Evolutionary conservation across 2,113 vertebrate genomes (phyloP).

Genomic region (Menidia beryllina): DNA sequence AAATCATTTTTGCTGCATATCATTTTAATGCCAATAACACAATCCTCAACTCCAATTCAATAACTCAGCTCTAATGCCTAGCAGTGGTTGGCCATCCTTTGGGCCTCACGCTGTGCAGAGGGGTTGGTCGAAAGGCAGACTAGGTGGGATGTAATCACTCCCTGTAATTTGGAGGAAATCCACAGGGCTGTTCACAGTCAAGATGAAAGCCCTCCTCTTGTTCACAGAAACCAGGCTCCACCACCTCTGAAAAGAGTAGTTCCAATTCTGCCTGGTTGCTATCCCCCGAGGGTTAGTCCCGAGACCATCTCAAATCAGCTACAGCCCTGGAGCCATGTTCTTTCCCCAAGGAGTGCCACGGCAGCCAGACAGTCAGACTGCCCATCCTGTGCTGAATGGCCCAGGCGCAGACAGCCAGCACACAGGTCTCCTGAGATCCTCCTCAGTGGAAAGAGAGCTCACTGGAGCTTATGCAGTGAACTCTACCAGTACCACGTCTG

Average conservation of each 20-base stretch:
- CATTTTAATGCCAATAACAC: constrained; percentile 68
- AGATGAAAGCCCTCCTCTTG: constrained; percentile 72
- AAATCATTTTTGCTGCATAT: constrained; percentile 65
- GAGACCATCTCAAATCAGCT: constrained; percentile 76
- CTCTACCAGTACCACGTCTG: constrained; percentile 44
- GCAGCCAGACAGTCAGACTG: constrained; percentile 74
- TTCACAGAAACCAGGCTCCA: constrained; percentile 56
- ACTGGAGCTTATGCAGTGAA: constrained; percentile 68
- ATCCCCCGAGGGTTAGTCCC: constrained; percentile 70
- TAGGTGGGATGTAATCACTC: constrained; percentile 76
- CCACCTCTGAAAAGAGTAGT: constrained; percentile 64
- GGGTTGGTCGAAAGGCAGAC: constrained; percentile 44
- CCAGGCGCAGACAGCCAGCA: constrained; percentile 64
- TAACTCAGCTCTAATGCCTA: constrained; percentile 67
- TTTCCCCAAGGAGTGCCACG: constrained; percentile 68
- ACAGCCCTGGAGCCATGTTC: constrained; percentile 77
- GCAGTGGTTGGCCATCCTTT: constrained; percentile 58
- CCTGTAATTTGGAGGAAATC: constrained; percentile 80
- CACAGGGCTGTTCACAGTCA: constrained; percentile 67
- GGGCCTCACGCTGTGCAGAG: constrained; percentile 46
- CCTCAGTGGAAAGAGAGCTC: constrained; percentile 66
- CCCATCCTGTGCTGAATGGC: constrained; percentile 61
- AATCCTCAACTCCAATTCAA: constrained; percentile 67
- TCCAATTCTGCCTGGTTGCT: constrained; percentile 64
- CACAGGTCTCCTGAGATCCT: constrained; percentile 73